phyloP scores from a whole-genome alignment of 2,888 invertebrate species.

The Stenodema calcarata region DNA sequence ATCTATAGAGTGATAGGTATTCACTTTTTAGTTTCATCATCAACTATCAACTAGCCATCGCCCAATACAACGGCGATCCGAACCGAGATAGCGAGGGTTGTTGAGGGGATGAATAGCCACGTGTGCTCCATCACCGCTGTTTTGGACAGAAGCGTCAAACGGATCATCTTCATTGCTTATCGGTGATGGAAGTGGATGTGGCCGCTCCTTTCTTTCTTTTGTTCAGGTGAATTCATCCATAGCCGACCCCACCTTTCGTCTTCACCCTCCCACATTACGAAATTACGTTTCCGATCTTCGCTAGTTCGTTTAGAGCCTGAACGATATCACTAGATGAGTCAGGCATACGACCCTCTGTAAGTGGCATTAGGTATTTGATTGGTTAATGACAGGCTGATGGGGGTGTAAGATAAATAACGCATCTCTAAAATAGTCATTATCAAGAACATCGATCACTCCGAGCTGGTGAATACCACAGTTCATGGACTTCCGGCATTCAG shows the following conservation, averaged over 20 bases:
- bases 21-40: background rate
- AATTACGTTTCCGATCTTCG: slow-evolving; percentile 3
- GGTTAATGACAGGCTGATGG: too few relatives aligned
- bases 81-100: background rate
- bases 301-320: background rate
- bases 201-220: slow-evolving; percentile 24
- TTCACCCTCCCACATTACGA: background rate
- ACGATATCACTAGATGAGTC: background rate
- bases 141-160: slow-evolving; percentile 20
- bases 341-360: too few relatives aligned
- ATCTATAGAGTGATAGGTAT: background rate
- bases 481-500: too few relatives aligned
- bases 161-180: slow-evolving; percentile 26
- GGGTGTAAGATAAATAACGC: too few relatives aligned
- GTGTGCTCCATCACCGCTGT: background rate
- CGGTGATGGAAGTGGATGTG: slow-evolving; percentile 28
- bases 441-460: too few relatives aligned
- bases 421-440: too few relatives aligned
- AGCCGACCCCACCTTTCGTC: background rate
- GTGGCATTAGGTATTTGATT: background rate
- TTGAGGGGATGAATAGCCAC: background rate
- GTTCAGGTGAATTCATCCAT: slow-evolving; percentile 32
- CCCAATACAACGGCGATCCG: background rate
- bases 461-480: too few relatives aligned
- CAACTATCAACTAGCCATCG: background rate